phyloP scores from a whole-genome alignment of 1,140 invertebrate species.

The Phenacoccus solenopsis region DNA sequence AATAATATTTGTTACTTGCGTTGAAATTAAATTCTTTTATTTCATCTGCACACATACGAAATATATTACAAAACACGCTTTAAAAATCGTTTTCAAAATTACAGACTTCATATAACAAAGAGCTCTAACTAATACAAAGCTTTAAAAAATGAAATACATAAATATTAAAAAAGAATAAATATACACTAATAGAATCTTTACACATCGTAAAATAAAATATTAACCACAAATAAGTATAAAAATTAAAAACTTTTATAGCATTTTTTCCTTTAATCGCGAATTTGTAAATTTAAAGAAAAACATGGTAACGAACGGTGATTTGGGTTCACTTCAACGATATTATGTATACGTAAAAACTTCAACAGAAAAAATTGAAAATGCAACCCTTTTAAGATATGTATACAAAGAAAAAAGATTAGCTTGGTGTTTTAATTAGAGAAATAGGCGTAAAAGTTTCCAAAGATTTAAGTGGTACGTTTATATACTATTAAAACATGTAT shows the following conservation, averaged over 20 bases:
- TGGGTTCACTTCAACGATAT: not conserved
- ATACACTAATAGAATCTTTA: not conserved
- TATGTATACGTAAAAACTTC: not conserved
- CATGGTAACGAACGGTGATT: not conserved
- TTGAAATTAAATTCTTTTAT: not conserved
- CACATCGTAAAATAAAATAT: not conserved
- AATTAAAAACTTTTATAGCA: not conserved
- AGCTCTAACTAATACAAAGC: not conserved
- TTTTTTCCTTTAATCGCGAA: not conserved
- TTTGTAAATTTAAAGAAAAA: not conserved
- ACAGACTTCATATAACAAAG: not conserved
- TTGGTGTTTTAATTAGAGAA: not conserved
- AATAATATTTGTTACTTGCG: too few species aligned
- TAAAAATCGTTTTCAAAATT: not conserved
- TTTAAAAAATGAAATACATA: not conserved
- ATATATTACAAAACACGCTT: not conserved
- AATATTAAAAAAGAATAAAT: not conserved
- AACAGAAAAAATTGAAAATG: not conserved
- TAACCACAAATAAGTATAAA: not conserved
- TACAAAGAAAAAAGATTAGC: not conserved
- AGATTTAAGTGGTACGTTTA: too few species aligned
- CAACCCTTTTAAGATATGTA: not conserved
- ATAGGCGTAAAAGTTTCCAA: too few species aligned
- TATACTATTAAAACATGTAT: too few species aligned
- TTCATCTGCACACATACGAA: not conserved